phyloP scores from a whole-genome alignment of 2,797 vertebrate species.

The Notolepis coatsorum region DNA sequence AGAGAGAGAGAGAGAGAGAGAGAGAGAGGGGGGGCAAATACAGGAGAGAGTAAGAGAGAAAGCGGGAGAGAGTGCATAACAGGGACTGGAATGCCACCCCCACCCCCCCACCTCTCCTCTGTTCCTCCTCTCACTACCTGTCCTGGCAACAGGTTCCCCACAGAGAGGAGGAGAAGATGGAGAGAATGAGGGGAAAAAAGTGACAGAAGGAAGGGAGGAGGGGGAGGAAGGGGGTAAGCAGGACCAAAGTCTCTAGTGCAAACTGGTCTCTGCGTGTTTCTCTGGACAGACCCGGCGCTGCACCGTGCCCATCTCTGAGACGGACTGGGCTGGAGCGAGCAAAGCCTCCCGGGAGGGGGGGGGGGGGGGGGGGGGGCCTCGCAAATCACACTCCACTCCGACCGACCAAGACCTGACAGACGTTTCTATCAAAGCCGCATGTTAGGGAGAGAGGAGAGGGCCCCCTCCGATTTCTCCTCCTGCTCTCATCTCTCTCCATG shows the following conservation, averaged over 20 bases:
- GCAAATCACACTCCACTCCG: constrained; percentile 61
- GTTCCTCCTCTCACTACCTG: constrained; percentile 88
- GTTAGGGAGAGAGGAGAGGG: constrained; percentile 26
- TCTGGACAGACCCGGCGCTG: constrained; percentile 2
- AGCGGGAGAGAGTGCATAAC: constrained; percentile 22
- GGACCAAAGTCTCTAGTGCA: constrained; percentile 2
- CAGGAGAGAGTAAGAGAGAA: neutral
- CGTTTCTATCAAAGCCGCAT: constrained; percentile 56
- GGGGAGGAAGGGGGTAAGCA: neutral
- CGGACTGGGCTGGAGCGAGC: constrained; percentile 42
- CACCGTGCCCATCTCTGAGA: constrained; percentile 33
- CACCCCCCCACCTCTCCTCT: constrained; percentile 25
- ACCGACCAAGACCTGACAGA: constrained; percentile 41
- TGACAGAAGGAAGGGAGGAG: neutral
- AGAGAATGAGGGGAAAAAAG: constrained; percentile 5
- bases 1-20: neutral
- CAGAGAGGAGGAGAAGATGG: constrained; percentile 42
- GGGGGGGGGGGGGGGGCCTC: constrained; percentile 30
- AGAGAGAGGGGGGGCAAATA: neutral
- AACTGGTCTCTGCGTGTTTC: neutral
- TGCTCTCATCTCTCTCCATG: constrained; percentile 41
- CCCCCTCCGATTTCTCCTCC: constrained; percentile 22
- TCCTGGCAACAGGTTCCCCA: constrained; percentile 75
- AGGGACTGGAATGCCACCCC: constrained; percentile 75
- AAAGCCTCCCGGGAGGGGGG: constrained; percentile 19